These are phyloP conservation scores for Hirundo rustica DNA, from an alignment of 2,797 vertebrate species.

Conservation along the genomic window DNA sequence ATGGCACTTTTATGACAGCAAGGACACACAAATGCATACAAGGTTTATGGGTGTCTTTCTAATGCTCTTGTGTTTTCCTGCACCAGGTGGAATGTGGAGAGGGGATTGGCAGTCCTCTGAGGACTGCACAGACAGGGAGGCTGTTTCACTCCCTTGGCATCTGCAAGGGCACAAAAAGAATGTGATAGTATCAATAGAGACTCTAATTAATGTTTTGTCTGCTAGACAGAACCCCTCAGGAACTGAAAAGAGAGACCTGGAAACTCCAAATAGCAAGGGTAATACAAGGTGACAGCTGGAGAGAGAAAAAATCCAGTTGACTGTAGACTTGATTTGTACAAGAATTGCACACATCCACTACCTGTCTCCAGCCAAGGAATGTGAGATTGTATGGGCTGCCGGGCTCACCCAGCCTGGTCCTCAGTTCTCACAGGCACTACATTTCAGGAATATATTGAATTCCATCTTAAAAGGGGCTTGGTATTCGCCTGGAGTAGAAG, in stretches of 20 bases:
- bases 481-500: slow-evolving; percentile 53
- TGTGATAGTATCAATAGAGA: slow-evolving; percentile 3
- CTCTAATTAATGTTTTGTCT: slow-evolving; percentile 25
- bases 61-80: background rate
- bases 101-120: background rate
- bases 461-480: background rate
- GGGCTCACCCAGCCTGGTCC: background rate
- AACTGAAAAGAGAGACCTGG: background rate
- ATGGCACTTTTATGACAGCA: background rate
- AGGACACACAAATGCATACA: background rate
- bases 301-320: background rate
- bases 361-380: slow-evolving; percentile 19
- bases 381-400: background rate
- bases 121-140: background rate
- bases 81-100: background rate
- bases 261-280: background rate
- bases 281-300: background rate
- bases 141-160: background rate
- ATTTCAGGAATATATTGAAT: slow-evolving; percentile 61
- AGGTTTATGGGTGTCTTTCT: background rate
- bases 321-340: background rate
- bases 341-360: background rate
- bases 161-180: slow-evolving; percentile 6
- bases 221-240: background rate
- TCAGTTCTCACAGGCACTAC: background rate